phyloP scores from a whole-genome alignment of 92 coral and sea anemone species.

The Paragorgia papillata region DNA sequence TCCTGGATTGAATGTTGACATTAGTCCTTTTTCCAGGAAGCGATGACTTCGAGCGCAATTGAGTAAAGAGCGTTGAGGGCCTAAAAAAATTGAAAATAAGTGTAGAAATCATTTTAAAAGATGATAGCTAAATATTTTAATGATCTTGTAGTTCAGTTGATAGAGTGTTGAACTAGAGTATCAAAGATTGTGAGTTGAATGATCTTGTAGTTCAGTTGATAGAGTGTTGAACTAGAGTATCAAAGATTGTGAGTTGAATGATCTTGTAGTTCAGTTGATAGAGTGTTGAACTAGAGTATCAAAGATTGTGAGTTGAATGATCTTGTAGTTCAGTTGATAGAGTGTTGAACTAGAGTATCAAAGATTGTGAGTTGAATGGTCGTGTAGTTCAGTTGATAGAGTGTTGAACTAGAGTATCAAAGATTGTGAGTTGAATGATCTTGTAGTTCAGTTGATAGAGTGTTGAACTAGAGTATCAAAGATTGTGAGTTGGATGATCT shows the following conservation, averaged over 20 bases:
- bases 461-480: background rate
- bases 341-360: background rate
- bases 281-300: background rate
- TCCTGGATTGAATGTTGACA: background rate
- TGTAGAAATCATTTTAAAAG: background rate
- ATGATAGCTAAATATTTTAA: no score
- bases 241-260: constrained; percentile 4
- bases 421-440: no score
- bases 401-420: no score
- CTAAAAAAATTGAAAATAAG: background rate
- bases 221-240: background rate
- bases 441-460: background rate
- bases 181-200: no score
- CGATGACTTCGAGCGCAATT: background rate
- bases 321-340: background rate
- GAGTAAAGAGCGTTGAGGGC: background rate
- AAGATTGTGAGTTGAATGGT: no score
- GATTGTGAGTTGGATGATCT: background rate
- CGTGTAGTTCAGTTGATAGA: no score
- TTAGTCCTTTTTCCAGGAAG: background rate
- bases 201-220: no score
- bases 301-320: background rate
- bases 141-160: no score
- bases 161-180: no score
- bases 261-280: background rate